phyloP scores from a whole-genome alignment of 1,140 invertebrate species.

The Danaus melanippus region DNA sequence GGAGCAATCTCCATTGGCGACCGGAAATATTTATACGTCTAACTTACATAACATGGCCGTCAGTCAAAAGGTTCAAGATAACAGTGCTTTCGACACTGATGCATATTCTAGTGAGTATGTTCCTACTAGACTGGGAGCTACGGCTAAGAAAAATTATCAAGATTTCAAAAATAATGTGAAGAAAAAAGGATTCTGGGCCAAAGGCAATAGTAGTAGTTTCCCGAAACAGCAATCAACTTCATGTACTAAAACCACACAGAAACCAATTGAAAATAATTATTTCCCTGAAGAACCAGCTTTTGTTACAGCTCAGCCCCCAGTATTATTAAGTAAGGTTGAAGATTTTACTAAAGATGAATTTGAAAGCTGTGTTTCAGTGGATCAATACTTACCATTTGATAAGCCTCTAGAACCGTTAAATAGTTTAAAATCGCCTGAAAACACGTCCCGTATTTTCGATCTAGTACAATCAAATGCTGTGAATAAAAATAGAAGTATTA shows the following conservation, averaged over 20 bases:
- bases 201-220: conserved; percentile 42
- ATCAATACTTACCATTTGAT: conserved; percentile 40
- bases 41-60: conserved; percentile 52
- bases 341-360: conserved; percentile 46
- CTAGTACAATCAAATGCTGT: conserved; percentile 42
- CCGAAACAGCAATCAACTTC: conserved; percentile 4
- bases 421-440: conserved; percentile 23
- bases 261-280: conserved; percentile 11
- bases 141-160: conserved; percentile 63
- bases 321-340: conserved; percentile 9
- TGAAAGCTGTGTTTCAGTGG: conserved; percentile 24
- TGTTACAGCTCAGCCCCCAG: conserved; percentile 14
- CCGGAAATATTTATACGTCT: conserved; percentile 56
- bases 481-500: conserved; percentile 56
- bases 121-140: conserved; percentile 59
- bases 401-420: conserved; percentile 21
- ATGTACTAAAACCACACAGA: not conserved
- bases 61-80: conserved; percentile 30
- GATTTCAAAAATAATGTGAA: conserved; percentile 65
- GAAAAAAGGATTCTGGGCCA: conserved; percentile 61
- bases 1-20: conserved; percentile 50
- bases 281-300: conserved; percentile 20
- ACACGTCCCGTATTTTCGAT: conserved; percentile 48
- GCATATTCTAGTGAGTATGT: conserved; percentile 63
- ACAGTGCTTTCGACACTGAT: conserved; percentile 39